Base-by-base conservation (phyloP, 2,113 vertebrate species). In the Regulus satrapa region DNA sequence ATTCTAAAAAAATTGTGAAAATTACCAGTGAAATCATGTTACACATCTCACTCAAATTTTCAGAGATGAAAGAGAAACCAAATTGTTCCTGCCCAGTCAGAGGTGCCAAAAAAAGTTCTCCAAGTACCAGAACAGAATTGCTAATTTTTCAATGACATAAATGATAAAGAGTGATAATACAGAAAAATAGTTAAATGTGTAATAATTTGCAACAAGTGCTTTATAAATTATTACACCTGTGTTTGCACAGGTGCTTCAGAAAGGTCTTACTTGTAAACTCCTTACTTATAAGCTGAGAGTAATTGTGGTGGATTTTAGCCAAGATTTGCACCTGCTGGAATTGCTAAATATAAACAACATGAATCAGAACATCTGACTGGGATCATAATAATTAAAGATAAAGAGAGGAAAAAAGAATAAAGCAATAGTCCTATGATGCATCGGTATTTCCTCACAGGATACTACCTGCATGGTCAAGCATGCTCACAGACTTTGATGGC, bases 291-390 rank as follows among this genome's bases (percentile, higher is more conserved):
- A 66, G 5, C 28, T 52, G 91, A 77, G 18, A 26, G 19, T 49
- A 84, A 63, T 31, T 87, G n/a, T 61, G 38, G 64, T 89, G 85
- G 62, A 67, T 85, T 78, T 43, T 40, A 93, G 88, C 74, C 88
- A 92, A 89, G 78, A 79, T 45, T 85, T 82, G 78, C 81, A 95
- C 77, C 81, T 94, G 74, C 74, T 94, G 77, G 52, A 93, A 79
- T 34, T 89, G 19, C 40, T 89, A 67, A 79, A 85, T 81, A 93
- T 68, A 92, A 81, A 67, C 58, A 92, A 56, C 9, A 64, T 64
- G 45, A 85, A 93, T 31, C 17, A 88, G 58, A 91, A 85, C 32
- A 85, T 69, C 74, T 82, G 71, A 76, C 36, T 79, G 56, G 14
- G 43, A 7, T 87, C n/a, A 17, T 92, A n/a, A 38, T 32, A 62